These are phyloP conservation scores for Eustalomyia histrio DNA, from an alignment of 2,888 invertebrate species.

Conservation along the genomic window DNA sequence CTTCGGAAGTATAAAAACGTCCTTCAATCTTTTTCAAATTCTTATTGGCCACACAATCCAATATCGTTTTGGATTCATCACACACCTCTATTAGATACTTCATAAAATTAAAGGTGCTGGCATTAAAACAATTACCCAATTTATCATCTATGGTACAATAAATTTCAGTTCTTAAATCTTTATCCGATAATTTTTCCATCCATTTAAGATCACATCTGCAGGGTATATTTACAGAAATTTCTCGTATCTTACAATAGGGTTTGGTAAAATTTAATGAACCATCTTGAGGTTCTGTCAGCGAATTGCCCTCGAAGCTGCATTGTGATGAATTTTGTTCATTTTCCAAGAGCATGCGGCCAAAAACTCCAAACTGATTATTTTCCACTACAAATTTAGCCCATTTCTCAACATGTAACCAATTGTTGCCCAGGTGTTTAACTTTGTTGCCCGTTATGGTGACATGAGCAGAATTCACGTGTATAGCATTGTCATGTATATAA, in stretches of 20 bases:
- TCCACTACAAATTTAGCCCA: conserved; percentile 73
- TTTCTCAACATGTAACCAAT: conserved; percentile 76
- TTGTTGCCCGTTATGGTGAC: conserved; percentile 74
- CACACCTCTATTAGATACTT: conserved; percentile 77
- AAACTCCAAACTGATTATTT: conserved; percentile 75
- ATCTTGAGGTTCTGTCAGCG: conserved; percentile 71
- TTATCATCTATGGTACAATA: conserved; percentile 74
- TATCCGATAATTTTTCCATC: conserved; percentile 72
- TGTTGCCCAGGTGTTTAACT: conserved; percentile 71
- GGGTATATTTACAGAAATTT: conserved; percentile 71
- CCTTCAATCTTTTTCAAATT: conserved; percentile 72
- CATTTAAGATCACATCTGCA: conserved; percentile 76
- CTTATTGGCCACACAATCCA: conserved; percentile 73
- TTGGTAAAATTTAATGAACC: conserved; percentile 76
- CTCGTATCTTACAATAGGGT: conserved; percentile 73
- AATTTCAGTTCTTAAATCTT: conserved; percentile 75
- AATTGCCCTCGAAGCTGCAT: conserved; percentile 77
- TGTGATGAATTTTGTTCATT: conserved; percentile 68
- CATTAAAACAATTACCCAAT: conserved; percentile 75
- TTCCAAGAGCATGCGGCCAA: conserved; percentile 72
- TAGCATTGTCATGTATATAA: conserved; percentile 75
- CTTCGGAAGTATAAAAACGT: conserved; percentile 73
- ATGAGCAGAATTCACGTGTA: conserved; percentile 73
- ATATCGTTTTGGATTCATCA: conserved; percentile 69
- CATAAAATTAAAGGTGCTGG: conserved; percentile 72